Evolutionary conservation across 2,888 invertebrate species (phyloP), one percentile per base, ranked within the genome.

Genomic region (Melinaea menophilus): DNA sequence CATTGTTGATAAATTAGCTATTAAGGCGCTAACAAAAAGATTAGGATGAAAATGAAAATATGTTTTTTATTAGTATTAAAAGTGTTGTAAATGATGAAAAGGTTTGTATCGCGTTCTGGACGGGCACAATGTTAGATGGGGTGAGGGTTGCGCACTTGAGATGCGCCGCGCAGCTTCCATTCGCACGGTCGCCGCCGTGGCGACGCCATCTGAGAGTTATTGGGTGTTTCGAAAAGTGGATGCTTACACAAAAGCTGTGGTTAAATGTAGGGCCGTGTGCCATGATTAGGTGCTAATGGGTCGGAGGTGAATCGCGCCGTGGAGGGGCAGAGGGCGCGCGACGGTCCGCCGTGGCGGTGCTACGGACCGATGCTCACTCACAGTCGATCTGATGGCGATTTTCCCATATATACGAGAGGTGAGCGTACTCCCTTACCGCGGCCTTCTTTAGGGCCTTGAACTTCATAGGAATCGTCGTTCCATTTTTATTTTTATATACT

Each of bases 371-470:
- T 95, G 94, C 92, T 95, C 82, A 95, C 95, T 72, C 95, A 95
- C 91, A 95, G 95, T 84, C 94, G 95, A 88, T 95, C 95, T 85
- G 95, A 95, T 83, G 95, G 95, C 79, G 95, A 95, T 88, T 95
- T 95, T 89, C 95, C 95, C 78, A 93, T 95, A 86, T 95, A 95
- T 87, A 92, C 93, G 75, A 93, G 93, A 95, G 95, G 95, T 95
- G 92, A 90, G 89, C 77, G 60, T 51, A 51, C 33, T 61, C 35
- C 64, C 46, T n/a, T 22, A 31, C 22, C 48, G 45, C 4, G 55
- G n/a, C 37, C 34, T 62, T 5, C n/a, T 35, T 37, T 46, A 55
- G 51, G 47, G 57, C 61, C 59, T 61, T 64, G 64, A 61, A 63
- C 63, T 63, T 58, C 31, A 13, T 9, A 22, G 22, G 7, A 41